Evolutionary conservation across 2,797 vertebrate genomes (phyloP).

Genomic region (Columba guinea): DNA sequence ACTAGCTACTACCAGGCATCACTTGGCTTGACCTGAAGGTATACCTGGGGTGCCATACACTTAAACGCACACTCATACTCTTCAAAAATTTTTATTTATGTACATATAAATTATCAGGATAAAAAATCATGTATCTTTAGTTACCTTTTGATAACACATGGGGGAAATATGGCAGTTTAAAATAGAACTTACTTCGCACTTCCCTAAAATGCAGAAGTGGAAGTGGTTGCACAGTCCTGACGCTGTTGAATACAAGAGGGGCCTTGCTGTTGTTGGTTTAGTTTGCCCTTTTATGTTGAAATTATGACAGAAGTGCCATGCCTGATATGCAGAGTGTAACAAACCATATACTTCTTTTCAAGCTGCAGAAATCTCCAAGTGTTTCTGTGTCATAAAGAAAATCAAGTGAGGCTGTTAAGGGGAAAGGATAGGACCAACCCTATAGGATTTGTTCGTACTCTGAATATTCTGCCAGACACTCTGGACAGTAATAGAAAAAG

Average conservation of each 20-base stretch:
- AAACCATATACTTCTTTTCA: neutral
- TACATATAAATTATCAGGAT: neutral
- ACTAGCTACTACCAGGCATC: neutral
- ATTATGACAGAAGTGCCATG: neutral
- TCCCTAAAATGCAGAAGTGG: neutral
- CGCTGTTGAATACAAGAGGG: neutral
- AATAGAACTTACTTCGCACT: neutral
- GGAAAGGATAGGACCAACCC: neutral
- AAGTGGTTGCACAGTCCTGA: neutral
- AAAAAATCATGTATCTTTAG: neutral
- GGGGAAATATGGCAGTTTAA: neutral
- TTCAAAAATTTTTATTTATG: neutral
- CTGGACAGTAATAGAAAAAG: neutral
- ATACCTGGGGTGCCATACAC: neutral
- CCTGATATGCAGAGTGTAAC: neutral
- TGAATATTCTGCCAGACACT: neutral
- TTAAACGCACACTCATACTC: neutral
- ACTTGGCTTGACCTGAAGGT: neutral
- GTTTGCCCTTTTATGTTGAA: neutral
- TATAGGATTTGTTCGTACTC: neutral
- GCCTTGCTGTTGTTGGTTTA: neutral
- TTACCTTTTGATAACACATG: neutral
- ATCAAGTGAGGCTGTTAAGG: neutral
- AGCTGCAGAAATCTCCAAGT: neutral
- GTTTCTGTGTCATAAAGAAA: neutral